Conservation (phyloP, 2,797 vertebrate genomes). For the Arremon aurantiirostris region DNA sequence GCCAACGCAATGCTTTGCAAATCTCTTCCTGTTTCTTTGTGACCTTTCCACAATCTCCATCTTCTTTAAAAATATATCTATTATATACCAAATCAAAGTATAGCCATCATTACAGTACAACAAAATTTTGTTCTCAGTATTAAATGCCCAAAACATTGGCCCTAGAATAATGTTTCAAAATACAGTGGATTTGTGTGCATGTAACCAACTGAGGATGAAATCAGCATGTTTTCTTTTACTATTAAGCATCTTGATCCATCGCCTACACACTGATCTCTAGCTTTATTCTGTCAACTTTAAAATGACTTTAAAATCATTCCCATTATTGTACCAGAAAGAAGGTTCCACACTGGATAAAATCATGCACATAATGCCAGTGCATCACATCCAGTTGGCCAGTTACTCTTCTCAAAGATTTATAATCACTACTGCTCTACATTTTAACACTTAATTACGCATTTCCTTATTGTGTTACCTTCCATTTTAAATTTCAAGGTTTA, state of each 20-base stretch:
- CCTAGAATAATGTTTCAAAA: neutral
- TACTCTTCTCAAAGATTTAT: slow-evolving; percentile 3
- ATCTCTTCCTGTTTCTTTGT: neutral
- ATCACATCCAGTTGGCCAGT: neutral
- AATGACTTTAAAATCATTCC: neutral
- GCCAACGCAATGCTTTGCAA: neutral
- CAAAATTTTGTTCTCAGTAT: neutral
- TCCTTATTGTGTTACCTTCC: neutral
- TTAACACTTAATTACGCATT: neutral
- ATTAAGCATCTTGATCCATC: neutral
- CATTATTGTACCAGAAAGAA: neutral
- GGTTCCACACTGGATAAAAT: neutral
- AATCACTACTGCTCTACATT: neutral
- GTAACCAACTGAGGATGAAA: neutral
- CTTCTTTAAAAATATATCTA: neutral
- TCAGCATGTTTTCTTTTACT: neutral
- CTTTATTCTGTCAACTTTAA: slow-evolving; percentile 3
- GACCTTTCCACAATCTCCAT: neutral
- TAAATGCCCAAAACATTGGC: neutral
- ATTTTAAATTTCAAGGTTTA: neutral
- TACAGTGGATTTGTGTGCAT: neutral
- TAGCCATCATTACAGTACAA: neutral
- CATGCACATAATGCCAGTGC: neutral
- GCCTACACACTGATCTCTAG: neutral
- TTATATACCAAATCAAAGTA: neutral